These are phyloP conservation scores for Coregonus ussuriensis DNA, from an alignment of 2,797 vertebrate species.

Conservation along the genomic window DNA sequence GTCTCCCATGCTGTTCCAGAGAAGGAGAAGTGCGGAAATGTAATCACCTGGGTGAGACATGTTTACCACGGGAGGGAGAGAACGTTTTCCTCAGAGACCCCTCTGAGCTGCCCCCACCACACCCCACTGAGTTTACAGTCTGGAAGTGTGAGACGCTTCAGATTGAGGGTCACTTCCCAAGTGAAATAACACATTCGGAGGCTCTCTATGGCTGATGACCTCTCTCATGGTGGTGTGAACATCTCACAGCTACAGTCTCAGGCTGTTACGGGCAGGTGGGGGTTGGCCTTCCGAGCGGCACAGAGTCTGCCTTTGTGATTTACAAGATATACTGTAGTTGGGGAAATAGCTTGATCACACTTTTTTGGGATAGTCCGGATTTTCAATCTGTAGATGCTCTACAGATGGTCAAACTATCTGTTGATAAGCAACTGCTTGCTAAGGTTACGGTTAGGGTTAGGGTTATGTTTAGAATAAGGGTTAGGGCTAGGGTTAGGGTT, in stretches of 20 bases:
- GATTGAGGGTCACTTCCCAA: constrained; percentile 39
- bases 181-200: constrained; percentile 49
- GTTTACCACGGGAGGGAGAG: constrained; percentile 28
- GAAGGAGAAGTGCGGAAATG: constrained; percentile 5
- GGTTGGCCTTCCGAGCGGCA: too few species aligned
- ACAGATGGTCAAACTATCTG: too few species aligned
- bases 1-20: neutral
- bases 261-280: neutral
- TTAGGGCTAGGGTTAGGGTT: too few species aligned
- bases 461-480: too few species aligned
- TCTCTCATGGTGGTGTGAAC: constrained; percentile 4
- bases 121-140: constrained; percentile 48
- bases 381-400: too few species aligned
- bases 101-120: too few species aligned
- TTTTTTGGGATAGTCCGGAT: too few species aligned
- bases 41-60: constrained; percentile 31
- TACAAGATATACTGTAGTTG: neutral
- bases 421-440: too few species aligned
- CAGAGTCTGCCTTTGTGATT: neutral
- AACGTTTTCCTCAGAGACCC: constrained; percentile 40
- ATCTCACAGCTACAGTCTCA: neutral
- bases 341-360: neutral
- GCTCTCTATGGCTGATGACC: neutral
- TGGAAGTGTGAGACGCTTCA: constrained; percentile 29
- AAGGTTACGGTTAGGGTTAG: too few species aligned